Percentiles rank a stretch among this genome's conserved stretches.
These are phyloP conservation scores for Parazoanthus atlanticus DNA, from an alignment of 92 coral and sea anemone species.

Conservation along the genomic window DNA sequence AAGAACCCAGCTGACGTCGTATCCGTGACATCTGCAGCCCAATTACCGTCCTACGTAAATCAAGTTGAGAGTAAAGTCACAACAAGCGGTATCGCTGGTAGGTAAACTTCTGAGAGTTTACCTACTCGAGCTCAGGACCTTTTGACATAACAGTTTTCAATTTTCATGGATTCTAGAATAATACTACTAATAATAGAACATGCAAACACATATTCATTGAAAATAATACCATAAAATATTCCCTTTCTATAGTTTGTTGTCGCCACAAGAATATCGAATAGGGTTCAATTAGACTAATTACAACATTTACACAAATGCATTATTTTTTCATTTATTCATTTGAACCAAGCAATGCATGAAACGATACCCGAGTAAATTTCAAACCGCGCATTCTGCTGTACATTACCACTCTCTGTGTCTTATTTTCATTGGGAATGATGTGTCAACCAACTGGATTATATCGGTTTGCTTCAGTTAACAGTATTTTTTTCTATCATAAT, in stretches of 20 bases:
- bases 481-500: neutral
- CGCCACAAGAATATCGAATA: no score
- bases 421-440: neutral
- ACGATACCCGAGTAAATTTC: neutral
- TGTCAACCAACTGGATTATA: neutral
- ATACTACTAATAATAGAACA: no score
- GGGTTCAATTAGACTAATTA: no score
- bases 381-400: no score
- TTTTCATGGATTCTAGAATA: neutral
- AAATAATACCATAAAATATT: no score
- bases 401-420: neutral
- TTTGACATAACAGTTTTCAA: no score
- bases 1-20: constrained; percentile 61
- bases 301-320: no score
- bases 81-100: constrained; percentile 4
- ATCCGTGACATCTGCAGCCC: constrained; percentile 4
- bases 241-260: no score
- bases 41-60: constrained; percentile 11
- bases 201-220: no score
- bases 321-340: no score
- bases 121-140: neutral
- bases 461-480: no score
- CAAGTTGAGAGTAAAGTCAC: constrained; percentile 17
- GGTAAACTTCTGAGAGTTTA: neutral
- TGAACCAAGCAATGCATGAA: neutral